phyloP scores from a whole-genome alignment of 2,797 vertebrate species.

The Meriones psammophilus region DNA sequence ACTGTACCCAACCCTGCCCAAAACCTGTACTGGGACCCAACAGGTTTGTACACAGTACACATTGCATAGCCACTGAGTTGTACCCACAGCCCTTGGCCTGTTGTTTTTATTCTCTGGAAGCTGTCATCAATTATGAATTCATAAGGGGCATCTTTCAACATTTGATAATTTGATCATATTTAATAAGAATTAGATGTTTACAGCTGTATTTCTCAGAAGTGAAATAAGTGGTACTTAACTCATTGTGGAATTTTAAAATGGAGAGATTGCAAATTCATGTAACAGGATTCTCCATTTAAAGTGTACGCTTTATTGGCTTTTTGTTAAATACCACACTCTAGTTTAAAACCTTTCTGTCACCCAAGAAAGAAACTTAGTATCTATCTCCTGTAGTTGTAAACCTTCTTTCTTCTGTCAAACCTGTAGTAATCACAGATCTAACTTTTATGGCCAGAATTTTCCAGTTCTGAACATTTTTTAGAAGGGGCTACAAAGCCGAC shows the following conservation, averaged over 20 bases:
- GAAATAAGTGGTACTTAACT: background rate
- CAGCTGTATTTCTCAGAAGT: background rate
- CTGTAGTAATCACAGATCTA: background rate
- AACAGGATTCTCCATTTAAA: constrained; percentile 7
- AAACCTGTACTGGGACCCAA: background rate
- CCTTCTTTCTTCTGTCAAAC: background rate
- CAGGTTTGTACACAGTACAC: background rate
- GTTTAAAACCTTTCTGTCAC: background rate
- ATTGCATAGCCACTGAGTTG: too few relatives aligned
- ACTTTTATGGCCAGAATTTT: background rate
- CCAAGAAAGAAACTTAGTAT: background rate
- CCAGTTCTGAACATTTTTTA: background rate
- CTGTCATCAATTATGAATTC: background rate
- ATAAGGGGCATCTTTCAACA: background rate
- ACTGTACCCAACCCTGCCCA: background rate
- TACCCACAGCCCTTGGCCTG: background rate
- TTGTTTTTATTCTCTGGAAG: background rate
- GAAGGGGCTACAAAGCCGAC: background rate
- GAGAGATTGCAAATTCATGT: background rate
- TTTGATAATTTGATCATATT: constrained; percentile 46
- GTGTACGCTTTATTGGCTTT: background rate
- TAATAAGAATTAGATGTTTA: constrained; percentile 26
- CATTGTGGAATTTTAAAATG: constrained; percentile 22
- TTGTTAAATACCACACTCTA: background rate
- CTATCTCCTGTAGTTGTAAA: background rate